phyloP scores from a whole-genome alignment of 2,888 invertebrate genomes.

The Antitype chi region DNA sequence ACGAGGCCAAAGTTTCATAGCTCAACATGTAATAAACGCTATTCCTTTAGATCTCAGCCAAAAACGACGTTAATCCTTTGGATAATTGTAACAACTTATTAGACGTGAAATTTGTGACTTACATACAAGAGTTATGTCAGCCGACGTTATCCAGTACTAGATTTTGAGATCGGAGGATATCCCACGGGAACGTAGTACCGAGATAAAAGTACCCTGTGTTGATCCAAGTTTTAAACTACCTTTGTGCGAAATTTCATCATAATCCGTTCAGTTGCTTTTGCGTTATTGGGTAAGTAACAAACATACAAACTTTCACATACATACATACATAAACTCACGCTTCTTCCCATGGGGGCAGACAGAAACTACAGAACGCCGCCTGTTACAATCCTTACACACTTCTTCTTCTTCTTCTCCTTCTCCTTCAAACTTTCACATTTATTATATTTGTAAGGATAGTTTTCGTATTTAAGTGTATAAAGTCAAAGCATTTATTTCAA shows the following conservation, averaged over 20 bases:
- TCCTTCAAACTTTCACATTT: no score
- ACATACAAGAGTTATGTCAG: not conserved
- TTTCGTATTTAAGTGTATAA: no score
- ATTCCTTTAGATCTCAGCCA: not conserved
- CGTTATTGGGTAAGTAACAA: not conserved
- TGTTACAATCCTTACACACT: no score
- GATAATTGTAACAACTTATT: not conserved
- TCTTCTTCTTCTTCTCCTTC: no score
- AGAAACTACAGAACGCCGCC: no score
- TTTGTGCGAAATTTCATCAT: not conserved
- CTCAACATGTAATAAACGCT: not conserved
- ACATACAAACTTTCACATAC: not conserved
- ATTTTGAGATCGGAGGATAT: not conserved
- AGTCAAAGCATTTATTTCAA: no score
- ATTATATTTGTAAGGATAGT: no score
- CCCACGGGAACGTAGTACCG: not conserved
- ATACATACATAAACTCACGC: no score
- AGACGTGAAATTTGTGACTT: not conserved
- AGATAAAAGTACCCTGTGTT: not conserved
- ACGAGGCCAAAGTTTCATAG: not conserved
- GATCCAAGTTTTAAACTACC: not conserved
- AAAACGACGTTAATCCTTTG: not conserved
- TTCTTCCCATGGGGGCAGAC: no score
- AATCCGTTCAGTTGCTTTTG: not conserved
- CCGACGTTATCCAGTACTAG: not conserved